Evolutionary conservation across 2,797 vertebrate genomes (phyloP), one percentile per base, ranked within the genome.

Genomic region (Sebastolobus alascanus): DNA sequence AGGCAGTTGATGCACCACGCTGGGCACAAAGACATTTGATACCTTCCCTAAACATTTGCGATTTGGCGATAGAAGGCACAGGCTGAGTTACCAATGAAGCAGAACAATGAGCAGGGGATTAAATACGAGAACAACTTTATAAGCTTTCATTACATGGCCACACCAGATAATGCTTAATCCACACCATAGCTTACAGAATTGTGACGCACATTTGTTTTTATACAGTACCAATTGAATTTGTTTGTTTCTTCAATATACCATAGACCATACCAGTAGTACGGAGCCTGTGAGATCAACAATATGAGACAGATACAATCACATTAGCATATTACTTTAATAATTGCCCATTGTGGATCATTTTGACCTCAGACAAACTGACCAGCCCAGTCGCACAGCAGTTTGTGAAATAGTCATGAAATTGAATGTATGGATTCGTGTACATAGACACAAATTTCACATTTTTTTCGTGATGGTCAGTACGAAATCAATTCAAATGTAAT

Each of bases 1-100:
- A 75, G 54, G 55, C 31, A 27, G 76, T 37, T 77, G 56, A 75
- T 64, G 72, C 16, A 67, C 69, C 69, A 67, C 50, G 58, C n/a
- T 58, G 37, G 33, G 59, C 65, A 74, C 64, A 79, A 22, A 75
- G 16, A 58, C 25, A 22, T 64, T 16, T 82, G 20, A 78, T 83
- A 82, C 35, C 27, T 54, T 64, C 18, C 31, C 18, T 66, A 50
- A 67, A 64, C 46, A 2, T 77, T 68, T 71, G 61, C 43, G 25
- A 67, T 67, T 75, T 58, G 27, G 25, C 22, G 33, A 18, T 18
- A 64, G 14, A 20, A 13, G 10, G 20, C 13, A 35, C 5, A 2
- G 11, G 5, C 18, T 12, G 31, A 9, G 20, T 73, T 59, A 31
- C 6, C 33, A 56, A 11, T 65, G 25, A 71, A 56, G 38, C 1